Evolutionary conservation across 2,113 vertebrate genomes (phyloP), one percentile per base, ranked within the genome.

Genomic region (Elephas maximus): DNA sequence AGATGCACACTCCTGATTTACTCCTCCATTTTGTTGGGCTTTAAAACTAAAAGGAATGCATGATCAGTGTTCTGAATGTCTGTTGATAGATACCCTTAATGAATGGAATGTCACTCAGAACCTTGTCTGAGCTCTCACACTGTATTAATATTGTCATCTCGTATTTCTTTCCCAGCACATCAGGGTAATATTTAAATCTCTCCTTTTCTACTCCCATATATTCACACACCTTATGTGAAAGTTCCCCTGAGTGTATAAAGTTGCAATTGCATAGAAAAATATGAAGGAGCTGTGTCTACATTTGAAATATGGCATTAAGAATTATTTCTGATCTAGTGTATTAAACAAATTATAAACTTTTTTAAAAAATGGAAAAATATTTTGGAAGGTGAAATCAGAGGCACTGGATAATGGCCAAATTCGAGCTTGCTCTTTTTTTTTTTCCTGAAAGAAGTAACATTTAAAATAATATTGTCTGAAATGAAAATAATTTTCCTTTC

Each of bases 91-190:
- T 76, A 57, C 9, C 89, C 14, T 0, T 69, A 80, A 53, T 57
- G 78, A 93, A 91, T 82, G 20, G 12, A 44, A 48, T 81, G 57
- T 81, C 44, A 45, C 18, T 60, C 85, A 57, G 44, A 33, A 91
- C 0, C 17, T 44, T 57, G 77, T 79, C 83, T 95, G 77, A 90
- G 65, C 41, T 77, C 57, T 92, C 57, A 94, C 33, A 51, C 41
- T 51, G 15, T 18, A 37, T 92, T 84, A 76, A 41, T 48, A 7
- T 5, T 78, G 44, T 6, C 84, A 24, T 44, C 48, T 62, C 30
- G 14, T 60, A 91, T 82, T 97, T 93, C 37, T 33, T 94, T 91
- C 62, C 37, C 48, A 18, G 67, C 26, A 28, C 6, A 81, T 85
- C 44, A 73, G 26, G 1, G 8, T 81, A 33, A 76, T 88, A 33